Conservation (phyloP, 1,140 invertebrate species). For the Drosophila tropicalis region DNA sequence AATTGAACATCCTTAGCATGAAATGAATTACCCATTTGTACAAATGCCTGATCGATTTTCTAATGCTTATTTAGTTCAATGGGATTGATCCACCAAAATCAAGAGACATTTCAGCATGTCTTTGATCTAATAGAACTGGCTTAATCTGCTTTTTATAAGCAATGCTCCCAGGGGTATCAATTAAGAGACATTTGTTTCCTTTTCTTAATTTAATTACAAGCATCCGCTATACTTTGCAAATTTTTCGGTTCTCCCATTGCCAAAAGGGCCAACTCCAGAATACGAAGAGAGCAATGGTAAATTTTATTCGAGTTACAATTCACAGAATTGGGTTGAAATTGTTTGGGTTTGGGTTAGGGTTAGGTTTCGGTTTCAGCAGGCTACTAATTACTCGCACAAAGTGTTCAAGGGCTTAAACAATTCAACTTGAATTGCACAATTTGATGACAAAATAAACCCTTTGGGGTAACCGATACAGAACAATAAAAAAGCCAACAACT, state of each 20-base stretch:
- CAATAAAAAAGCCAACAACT: conserved; percentile 22
- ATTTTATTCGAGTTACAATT: background rate
- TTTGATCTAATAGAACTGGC: too few species aligned
- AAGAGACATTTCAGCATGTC: too few species aligned
- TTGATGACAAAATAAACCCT: conserved; percentile 25
- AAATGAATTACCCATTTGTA: too few species aligned
- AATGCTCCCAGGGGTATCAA: background rate
- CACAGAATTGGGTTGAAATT: background rate
- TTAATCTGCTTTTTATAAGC: too few species aligned
- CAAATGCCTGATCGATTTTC: too few species aligned
- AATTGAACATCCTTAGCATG: too few species aligned
- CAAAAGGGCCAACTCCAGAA: background rate
- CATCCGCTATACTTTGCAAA: background rate
- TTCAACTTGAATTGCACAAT: conserved; percentile 27
- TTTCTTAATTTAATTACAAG: conserved; percentile 3
- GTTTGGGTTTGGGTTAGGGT: background rate
- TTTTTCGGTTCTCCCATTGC: background rate
- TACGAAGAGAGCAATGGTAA: background rate
- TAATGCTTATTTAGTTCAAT: too few species aligned
- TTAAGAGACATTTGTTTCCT: background rate
- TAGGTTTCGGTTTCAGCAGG: background rate
- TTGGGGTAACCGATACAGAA: background rate
- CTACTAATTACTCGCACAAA: conserved; percentile 23
- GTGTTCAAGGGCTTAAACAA: conserved; percentile 15
- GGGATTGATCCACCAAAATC: too few species aligned